Evolutionary conservation across 23 tunicate genomes (phyloP).

Genomic region (Diplosoma virens): DNA sequence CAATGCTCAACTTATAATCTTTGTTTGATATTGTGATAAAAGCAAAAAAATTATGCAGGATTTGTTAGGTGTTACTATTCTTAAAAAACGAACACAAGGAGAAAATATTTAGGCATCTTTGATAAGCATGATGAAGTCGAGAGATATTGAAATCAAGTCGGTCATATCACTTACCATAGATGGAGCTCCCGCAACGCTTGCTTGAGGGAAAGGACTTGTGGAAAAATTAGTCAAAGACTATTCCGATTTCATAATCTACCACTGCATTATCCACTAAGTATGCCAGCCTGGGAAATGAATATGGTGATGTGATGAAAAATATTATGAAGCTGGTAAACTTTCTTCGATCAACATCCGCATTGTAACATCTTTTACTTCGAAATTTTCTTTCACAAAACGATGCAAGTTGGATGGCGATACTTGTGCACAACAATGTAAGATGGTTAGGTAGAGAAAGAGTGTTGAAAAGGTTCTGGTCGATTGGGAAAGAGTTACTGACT

Average conservation of each 20-base stretch:
- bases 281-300: slow-evolving; percentile 40
- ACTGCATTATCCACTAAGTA: slow-evolving; percentile 13
- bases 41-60: slow-evolving; percentile 14
- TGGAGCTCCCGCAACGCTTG: slow-evolving; percentile 34
- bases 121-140: slow-evolving; percentile 23
- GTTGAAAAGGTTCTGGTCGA: slow-evolving; percentile 14
- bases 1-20: slow-evolving; percentile 18
- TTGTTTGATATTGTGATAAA: slow-evolving; percentile 1
- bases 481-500: not conserved
- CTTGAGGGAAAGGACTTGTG: slow-evolving; percentile 25
- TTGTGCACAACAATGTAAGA: slow-evolving; percentile 23
- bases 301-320: slow-evolving; percentile 21
- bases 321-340: slow-evolving; percentile 34
- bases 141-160: slow-evolving; percentile 36
- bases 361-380: not conserved
- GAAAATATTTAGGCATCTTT: slow-evolving; percentile 32
- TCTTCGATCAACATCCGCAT: slow-evolving; percentile 15
- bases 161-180: slow-evolving; percentile 22
- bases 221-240: slow-evolving; percentile 34
- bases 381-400: slow-evolving; percentile 24
- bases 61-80: too few relatives aligned
- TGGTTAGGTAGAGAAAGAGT: too few relatives aligned
- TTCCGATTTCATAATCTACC: slow-evolving; percentile 34
- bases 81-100: too few relatives aligned
- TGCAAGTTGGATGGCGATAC: slow-evolving; percentile 2